Evolutionary conservation across 2,797 vertebrate species (phyloP).

Genomic region (Tenualosa thibaudeaui): DNA sequence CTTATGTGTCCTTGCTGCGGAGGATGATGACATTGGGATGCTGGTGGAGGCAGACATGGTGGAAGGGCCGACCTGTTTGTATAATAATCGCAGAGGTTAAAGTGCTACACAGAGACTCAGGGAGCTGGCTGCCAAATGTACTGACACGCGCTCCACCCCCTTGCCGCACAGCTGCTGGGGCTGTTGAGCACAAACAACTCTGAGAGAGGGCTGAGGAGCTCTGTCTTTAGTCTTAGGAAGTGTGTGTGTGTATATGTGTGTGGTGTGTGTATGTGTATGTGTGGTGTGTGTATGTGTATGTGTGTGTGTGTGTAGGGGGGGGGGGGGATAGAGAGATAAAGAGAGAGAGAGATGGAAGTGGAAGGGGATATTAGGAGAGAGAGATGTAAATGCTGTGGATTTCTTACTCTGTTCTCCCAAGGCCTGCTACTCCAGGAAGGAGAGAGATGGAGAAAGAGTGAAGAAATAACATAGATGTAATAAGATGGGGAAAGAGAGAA

Average conservation of each 20-base stretch:
- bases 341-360: slow-evolving; percentile 1
- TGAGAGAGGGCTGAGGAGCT: neutral
- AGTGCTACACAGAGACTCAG: slow-evolving; percentile 68
- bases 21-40: slow-evolving; percentile 45
- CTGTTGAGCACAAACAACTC: neutral
- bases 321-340: neutral
- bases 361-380: slow-evolving; percentile 7
- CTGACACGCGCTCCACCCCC: slow-evolving; percentile 72
- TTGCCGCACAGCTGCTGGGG: slow-evolving; percentile 47
- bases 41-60: slow-evolving; percentile 19
- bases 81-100: slow-evolving; percentile 75
- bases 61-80: slow-evolving; percentile 70
- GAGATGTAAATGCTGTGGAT: neutral
- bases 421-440: neutral
- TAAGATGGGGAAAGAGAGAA: neutral
- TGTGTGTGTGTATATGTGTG: no score
- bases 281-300: no score
- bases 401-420: neutral
- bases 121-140: slow-evolving; percentile 74
- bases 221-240: neutral
- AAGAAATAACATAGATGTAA: neutral
- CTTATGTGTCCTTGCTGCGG: slow-evolving; percentile 31
- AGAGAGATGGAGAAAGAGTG: neutral
- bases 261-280: no score
- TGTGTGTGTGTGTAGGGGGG: slow-evolving; percentile 3